Base-by-base conservation (phyloP, 1,140 invertebrate species). In the Zaprionus ornatus region DNA sequence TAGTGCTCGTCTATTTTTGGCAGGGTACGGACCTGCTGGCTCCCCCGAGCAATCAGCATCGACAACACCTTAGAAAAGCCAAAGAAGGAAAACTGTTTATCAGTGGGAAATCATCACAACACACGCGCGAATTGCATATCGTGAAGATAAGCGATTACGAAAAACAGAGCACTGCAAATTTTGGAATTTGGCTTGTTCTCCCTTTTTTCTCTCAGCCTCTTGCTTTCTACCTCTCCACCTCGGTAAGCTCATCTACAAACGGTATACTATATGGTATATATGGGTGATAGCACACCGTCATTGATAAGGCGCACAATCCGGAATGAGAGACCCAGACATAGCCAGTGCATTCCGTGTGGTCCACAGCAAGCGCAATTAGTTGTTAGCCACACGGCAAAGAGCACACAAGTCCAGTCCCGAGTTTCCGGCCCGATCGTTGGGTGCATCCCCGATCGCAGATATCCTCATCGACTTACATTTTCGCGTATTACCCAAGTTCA, bases 1-100 rank as follows among this genome's bases (percentile, higher is more conserved):
- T 90, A 88, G 84, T 88, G 68, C 85, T 87, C 42, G 79, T 87
- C 82, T 78, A 88, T 88, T 88, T 88, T 88, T 79, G 84, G 78
- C 80, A 81, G 85, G 78, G 85, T 76, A 90, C 80, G 80, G 84
- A 83, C 68, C 84, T 80, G 66, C 79, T 71, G 64, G 80, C 80
- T 88, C 64, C 69, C 80, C 73, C 74, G 83, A 82, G 66, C 74
- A 73, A 66, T 75, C 64, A 48, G 62, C 66, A 55, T 55, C 42
- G 66, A 54, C 68, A 52, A 69, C 25, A 59, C 55, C 45, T 50
- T 19, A 21, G 19, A 50, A 13, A 56, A 68, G 35, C 64, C 55
- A 57, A 57, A 66, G 32, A 68, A 29, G 52, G 25, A 68, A 37
- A 21, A 37, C 15, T 12, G 2, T 45, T 60, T 54, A 21, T 27